Evolutionary conservation across 2,797 vertebrate genomes (phyloP).

Genomic region (Enteromius afrohamiltoni): DNA sequence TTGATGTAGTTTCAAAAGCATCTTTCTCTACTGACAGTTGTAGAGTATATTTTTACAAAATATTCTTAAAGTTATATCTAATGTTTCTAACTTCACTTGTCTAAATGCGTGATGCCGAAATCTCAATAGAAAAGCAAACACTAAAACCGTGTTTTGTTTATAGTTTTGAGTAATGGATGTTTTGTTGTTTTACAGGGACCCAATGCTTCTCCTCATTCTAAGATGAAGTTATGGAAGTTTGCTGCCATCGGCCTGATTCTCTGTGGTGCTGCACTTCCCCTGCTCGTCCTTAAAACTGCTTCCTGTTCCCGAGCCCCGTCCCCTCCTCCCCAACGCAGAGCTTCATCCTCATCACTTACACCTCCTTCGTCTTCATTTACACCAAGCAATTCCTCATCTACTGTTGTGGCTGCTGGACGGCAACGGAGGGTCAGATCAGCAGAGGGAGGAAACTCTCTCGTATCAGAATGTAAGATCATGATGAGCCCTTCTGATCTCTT

Average conservation of each 20-base stretch:
- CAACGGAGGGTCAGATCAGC: slow-evolving; percentile 77
- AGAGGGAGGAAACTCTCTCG: slow-evolving; percentile 71
- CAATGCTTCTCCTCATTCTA: slow-evolving; percentile 81
- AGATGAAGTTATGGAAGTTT: slow-evolving; percentile 90
- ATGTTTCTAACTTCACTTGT: background rate
- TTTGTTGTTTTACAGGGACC: slow-evolving; percentile 75
- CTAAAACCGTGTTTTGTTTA: background rate
- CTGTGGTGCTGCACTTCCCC: slow-evolving; percentile 81
- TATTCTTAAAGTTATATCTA: background rate
- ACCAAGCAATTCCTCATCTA: slow-evolving; percentile 42
- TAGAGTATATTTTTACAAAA: background rate
- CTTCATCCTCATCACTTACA: slow-evolving; percentile 35
- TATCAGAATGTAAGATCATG: slow-evolving; percentile 81
- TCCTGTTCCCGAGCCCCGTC: slow-evolving; percentile 67
- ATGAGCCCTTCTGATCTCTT: background rate
- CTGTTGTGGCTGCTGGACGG: slow-evolving; percentile 48
- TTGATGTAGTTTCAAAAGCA: background rate
- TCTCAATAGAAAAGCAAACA: background rate
- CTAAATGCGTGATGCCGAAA: background rate
- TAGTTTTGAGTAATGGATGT: slow-evolving; percentile 11
- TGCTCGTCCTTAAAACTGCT: slow-evolving; percentile 81
- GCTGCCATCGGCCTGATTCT: slow-evolving; percentile 83
- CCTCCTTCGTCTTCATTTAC: slow-evolving; percentile 36
- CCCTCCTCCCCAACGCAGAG: slow-evolving; percentile 37
- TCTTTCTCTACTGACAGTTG: background rate